Conservation (phyloP, 2,888 invertebrate genomes). For the Dasysyrphus albostriatus region DNA sequence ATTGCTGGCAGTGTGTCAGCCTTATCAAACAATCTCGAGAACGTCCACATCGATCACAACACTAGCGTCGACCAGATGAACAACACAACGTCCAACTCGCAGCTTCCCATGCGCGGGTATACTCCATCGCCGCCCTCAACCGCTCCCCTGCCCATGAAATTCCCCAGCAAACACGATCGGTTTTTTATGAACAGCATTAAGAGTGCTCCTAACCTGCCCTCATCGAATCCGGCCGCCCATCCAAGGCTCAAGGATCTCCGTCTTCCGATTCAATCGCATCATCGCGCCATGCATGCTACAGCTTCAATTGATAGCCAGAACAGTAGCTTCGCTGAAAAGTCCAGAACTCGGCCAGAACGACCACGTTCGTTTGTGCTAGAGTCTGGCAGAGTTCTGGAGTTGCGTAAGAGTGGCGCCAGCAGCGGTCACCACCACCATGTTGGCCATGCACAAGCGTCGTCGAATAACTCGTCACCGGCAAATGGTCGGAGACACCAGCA, state of each 20-base stretch:
- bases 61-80: slow-evolving; percentile 81
- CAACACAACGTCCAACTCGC: slow-evolving; percentile 85
- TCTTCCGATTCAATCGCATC: slow-evolving; percentile 88
- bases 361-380: slow-evolving; percentile 86
- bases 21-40: slow-evolving; percentile 85
- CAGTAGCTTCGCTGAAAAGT: slow-evolving; percentile 65
- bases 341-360: slow-evolving; percentile 88
- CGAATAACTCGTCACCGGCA: slow-evolving; percentile 77
- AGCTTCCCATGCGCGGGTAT: slow-evolving; percentile 88
- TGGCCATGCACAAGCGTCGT: slow-evolving; percentile 84
- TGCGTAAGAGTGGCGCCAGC: slow-evolving; percentile 86
- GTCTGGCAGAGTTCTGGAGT: slow-evolving; percentile 89
- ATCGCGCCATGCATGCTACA: slow-evolving; percentile 78
- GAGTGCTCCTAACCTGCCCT: slow-evolving; percentile 91
- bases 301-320: slow-evolving; percentile 55
- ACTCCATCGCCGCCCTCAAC: slow-evolving; percentile 94
- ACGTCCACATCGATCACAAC: slow-evolving; percentile 85
- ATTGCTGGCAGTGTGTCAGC: slow-evolving; percentile 76
- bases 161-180: slow-evolving; percentile 87
- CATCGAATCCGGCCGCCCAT: slow-evolving; percentile 87
- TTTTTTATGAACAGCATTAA: slow-evolving; percentile 90
- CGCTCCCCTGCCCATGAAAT: slow-evolving; percentile 92
- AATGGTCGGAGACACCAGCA: slow-evolving; percentile 77
- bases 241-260: slow-evolving; percentile 90
- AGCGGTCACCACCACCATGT: slow-evolving; percentile 82